Evolutionary conservation across 2,888 invertebrate species (phyloP).

Genomic region (Hofmannophila pseudospretella): DNA sequence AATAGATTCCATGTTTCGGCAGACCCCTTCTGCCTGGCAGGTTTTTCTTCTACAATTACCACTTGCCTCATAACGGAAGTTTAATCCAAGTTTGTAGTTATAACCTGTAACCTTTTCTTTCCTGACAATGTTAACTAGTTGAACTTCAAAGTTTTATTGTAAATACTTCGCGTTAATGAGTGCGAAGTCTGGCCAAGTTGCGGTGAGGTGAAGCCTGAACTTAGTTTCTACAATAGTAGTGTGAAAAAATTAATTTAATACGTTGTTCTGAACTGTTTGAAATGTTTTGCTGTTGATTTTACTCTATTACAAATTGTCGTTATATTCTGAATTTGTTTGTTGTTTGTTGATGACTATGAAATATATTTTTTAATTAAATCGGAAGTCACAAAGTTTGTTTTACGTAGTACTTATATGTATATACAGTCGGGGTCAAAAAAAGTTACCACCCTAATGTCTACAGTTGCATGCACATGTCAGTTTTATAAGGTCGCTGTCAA

Average conservation of each 20-base stretch:
- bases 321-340: slow-evolving; percentile 6
- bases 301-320: slow-evolving; percentile 7
- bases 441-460: too few species aligned
- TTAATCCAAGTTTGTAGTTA: slow-evolving; percentile 6
- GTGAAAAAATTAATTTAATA: slow-evolving; percentile 12
- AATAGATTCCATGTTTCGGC: too few species aligned
- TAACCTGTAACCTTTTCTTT: slow-evolving; percentile 13
- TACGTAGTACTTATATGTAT: too few species aligned
- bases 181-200: slow-evolving; percentile 26
- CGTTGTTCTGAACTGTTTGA: slow-evolving; percentile 4
- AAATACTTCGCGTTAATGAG: slow-evolving; percentile 40
- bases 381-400: too few species aligned
- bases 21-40: too few species aligned
- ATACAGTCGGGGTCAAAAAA: too few species aligned
- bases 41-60: too few species aligned
- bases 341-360: too few species aligned
- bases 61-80: too few species aligned
- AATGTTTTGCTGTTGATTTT: slow-evolving; percentile 4
- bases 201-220: slow-evolving; percentile 24
- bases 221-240: slow-evolving; percentile 23
- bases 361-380: too few species aligned
- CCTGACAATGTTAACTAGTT: slow-evolving; percentile 28
- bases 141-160: slow-evolving; percentile 36
- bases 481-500: too few species aligned
- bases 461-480: too few species aligned